These are phyloP conservation scores for Drosophila simulans DNA, from an alignment of 1,140 invertebrate genomes.

Conservation along the genomic window DNA sequence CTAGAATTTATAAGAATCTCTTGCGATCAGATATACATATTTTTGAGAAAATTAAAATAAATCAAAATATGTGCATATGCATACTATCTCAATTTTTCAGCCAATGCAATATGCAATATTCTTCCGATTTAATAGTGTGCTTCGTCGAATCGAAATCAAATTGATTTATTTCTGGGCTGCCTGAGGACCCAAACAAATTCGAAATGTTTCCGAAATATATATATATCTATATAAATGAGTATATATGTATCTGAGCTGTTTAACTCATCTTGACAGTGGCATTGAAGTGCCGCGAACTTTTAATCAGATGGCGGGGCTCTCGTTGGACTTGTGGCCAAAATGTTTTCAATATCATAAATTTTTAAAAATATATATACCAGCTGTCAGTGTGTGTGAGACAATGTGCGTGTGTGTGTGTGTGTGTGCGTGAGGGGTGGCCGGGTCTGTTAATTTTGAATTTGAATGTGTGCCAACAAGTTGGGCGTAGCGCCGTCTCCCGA, in stretches of 20 bases:
- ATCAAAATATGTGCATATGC: not conserved
- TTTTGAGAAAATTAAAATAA: not conserved
- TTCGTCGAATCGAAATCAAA: not conserved
- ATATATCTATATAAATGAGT: not conserved
- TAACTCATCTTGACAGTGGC: conserved; percentile 44
- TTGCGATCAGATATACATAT: not conserved
- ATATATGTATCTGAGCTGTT: not conserved
- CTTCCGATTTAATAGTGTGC: not conserved
- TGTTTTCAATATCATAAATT: conserved; percentile 65
- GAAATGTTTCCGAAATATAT: conserved; percentile 6
- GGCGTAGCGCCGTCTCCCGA: conserved; percentile 32
- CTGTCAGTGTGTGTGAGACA: conserved; percentile 7
- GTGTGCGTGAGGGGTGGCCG: conserved; percentile 12
- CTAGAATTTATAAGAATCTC: no score
- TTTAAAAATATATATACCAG: conserved; percentile 67
- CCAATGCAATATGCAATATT: not conserved
- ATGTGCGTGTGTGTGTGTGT: conserved; percentile 15
- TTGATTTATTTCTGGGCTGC: conserved; percentile 17
- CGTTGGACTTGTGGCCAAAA: conserved; percentile 18
- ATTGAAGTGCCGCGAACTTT: conserved; percentile 23
- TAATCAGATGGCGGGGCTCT: conserved; percentile 10
- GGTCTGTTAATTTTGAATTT: conserved; percentile 36
- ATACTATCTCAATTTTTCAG: not conserved
- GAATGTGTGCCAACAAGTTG: conserved; percentile 64
- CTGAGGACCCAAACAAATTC: not conserved